Evolutionary conservation across 2,888 invertebrate genomes (phyloP).

Genomic region (Choreutis nemorana): DNA sequence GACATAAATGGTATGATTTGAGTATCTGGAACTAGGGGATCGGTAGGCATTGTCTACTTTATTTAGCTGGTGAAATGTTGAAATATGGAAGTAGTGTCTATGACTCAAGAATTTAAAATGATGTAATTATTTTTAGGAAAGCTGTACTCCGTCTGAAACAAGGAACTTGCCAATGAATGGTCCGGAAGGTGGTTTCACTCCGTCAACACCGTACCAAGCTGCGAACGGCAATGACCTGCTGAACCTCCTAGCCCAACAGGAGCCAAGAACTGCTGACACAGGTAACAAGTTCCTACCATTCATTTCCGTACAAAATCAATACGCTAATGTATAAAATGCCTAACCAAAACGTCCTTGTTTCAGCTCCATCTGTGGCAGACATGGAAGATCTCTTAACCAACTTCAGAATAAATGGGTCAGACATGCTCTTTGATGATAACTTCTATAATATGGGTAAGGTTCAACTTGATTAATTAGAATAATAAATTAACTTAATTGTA

Average conservation of each 20-base stretch:
- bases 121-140: conserved; percentile 21
- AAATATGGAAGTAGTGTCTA: neutral
- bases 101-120: neutral
- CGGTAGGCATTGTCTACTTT: no score
- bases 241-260: conserved; percentile 29
- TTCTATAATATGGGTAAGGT: conserved; percentile 32
- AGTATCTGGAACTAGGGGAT: no score
- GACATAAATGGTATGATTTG: no score
- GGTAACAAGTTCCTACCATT: conserved; percentile 19
- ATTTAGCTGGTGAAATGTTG: no score
- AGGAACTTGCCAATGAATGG: conserved; percentile 14
- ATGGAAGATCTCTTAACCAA: conserved; percentile 57
- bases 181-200: no score
- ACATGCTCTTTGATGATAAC: conserved; percentile 34
- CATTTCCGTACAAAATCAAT: no score
- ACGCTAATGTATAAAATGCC: no score
- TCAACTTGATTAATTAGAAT: no score
- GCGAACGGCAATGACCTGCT: conserved; percentile 26
- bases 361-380: conserved; percentile 34
- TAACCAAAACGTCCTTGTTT: conserved; percentile 5
- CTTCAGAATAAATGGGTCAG: conserved; percentile 50
- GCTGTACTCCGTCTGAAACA: conserved; percentile 23
- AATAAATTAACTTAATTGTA: no score
- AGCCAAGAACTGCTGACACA: conserved; percentile 34
- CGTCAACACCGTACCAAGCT: conserved; percentile 30